phyloP scores from a whole-genome alignment of 2,888 invertebrate genomes.

The Lasioglossum figueresi region DNA sequence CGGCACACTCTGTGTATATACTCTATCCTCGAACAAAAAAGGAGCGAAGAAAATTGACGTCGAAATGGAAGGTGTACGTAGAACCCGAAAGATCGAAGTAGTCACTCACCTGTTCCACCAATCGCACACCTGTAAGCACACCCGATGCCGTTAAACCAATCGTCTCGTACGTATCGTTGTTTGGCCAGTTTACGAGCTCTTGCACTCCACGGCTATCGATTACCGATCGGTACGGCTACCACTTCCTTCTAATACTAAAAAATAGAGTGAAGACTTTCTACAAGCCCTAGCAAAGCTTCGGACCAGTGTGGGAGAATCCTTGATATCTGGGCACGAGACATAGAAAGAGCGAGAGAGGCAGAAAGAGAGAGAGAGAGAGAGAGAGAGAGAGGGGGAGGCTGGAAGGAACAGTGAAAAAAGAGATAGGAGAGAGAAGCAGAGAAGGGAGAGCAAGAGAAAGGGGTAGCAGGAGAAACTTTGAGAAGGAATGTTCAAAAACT shows the following conservation, averaged over 20 bases:
- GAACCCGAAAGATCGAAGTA: slow-evolving; percentile 52
- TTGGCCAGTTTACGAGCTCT: slow-evolving; percentile 68
- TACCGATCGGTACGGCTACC: slow-evolving; percentile 63
- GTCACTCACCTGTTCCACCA: slow-evolving; percentile 67
- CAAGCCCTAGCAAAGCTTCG: slow-evolving; percentile 45
- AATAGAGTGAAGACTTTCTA: slow-evolving; percentile 62
- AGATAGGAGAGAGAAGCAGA: background rate
- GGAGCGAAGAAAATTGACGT: slow-evolving; percentile 40
- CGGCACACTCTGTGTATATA: background rate
- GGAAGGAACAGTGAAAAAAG: too few relatives aligned
- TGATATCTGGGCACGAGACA: slow-evolving; percentile 17
- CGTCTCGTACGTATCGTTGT: slow-evolving; percentile 67
- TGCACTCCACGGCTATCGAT: slow-evolving; percentile 64
- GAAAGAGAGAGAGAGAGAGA: background rate
- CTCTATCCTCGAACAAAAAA: slow-evolving; percentile 7
- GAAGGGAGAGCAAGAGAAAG: background rate
- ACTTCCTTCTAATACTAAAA: slow-evolving; percentile 68
- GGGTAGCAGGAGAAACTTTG: slow-evolving; percentile 22
- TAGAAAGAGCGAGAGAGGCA: background rate
- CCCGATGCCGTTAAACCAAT: slow-evolving; percentile 62
- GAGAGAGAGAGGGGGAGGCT: background rate
- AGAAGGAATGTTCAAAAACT: slow-evolving; percentile 12
- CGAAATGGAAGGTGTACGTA: slow-evolving; percentile 44
- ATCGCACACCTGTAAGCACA: slow-evolving; percentile 64
- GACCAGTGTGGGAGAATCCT: slow-evolving; percentile 49